Conservation (phyloP, 2,888 invertebrate species). For the Melanophora roralis region DNA sequence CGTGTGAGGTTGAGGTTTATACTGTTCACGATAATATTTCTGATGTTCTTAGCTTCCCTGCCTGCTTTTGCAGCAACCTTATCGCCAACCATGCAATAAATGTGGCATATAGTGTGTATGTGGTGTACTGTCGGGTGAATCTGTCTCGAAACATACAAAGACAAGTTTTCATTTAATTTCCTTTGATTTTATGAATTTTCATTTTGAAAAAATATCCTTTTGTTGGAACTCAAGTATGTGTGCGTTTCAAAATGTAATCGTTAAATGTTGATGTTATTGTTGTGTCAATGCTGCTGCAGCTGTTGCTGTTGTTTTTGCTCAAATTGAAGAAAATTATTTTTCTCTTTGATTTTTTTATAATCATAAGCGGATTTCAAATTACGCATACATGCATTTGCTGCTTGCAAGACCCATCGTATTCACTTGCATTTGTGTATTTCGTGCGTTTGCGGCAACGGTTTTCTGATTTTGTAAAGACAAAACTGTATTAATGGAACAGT, state of each 20-base stretch:
- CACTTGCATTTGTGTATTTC: no score
- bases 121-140: slow-evolving; percentile 5
- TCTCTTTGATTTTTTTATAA: slow-evolving; percentile 19
- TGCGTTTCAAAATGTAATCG: slow-evolving; percentile 11
- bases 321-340: slow-evolving; percentile 32
- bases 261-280: slow-evolving; percentile 12
- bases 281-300: not conserved
- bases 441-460: no score
- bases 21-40: slow-evolving; percentile 2
- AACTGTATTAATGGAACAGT: no score
- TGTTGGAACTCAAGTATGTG: slow-evolving; percentile 47
- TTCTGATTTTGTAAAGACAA: no score
- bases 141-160: slow-evolving; percentile 33
- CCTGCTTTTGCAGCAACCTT: not conserved
- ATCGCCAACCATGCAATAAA: not conserved
- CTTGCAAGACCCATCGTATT: not conserved
- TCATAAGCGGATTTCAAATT: slow-evolving; percentile 2
- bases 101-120: not conserved
- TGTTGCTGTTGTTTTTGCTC: slow-evolving; percentile 2
- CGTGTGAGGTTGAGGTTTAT: slow-evolving; percentile 19
- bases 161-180: slow-evolving; percentile 50
- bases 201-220: slow-evolving; percentile 39
- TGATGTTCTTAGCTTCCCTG: slow-evolving; percentile 15
- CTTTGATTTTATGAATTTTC: slow-evolving; percentile 50
- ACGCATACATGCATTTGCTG: not conserved